Conservation (phyloP, 2,888 invertebrate species). For the Aspidiotus rigidus region DNA sequence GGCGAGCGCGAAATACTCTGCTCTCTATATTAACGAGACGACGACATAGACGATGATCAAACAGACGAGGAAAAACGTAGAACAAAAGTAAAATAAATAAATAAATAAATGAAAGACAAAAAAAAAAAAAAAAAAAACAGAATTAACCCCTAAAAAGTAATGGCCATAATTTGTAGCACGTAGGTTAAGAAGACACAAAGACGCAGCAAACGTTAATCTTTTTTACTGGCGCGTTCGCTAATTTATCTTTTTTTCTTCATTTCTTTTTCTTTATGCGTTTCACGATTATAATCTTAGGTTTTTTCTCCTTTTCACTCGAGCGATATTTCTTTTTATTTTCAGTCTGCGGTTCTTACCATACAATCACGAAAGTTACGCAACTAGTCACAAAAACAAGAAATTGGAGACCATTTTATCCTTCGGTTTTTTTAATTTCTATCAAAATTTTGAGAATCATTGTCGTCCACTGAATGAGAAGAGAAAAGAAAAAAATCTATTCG, state of each 20-base stretch:
- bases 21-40: too few relatives aligned
- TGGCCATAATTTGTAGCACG: slow-evolving; percentile 33
- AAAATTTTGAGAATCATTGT: too few relatives aligned
- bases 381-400: too few relatives aligned
- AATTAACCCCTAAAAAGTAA: slow-evolving; percentile 32
- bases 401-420: too few relatives aligned
- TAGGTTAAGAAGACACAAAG: slow-evolving; percentile 28
- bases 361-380: background rate
- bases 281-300: background rate
- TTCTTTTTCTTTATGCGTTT: background rate
- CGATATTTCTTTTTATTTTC: slow-evolving; percentile 1
- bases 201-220: slow-evolving; percentile 31
- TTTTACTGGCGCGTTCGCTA: slow-evolving; percentile 29
- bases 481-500: too few relatives aligned
- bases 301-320: background rate
- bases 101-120: background rate
- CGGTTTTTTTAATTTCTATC: too few relatives aligned
- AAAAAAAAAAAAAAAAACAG: slow-evolving; percentile 17
- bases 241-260: slow-evolving; percentile 23
- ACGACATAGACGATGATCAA: too few relatives aligned
- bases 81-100: too few relatives aligned
- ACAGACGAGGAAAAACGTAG: too few relatives aligned
- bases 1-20: too few relatives aligned
- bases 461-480: too few relatives aligned
- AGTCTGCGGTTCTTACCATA: background rate